These are phyloP conservation scores for Branchipolynoe longqiensis DNA, from an alignment of 2,888 invertebrate genomes.

Conservation along the genomic window DNA sequence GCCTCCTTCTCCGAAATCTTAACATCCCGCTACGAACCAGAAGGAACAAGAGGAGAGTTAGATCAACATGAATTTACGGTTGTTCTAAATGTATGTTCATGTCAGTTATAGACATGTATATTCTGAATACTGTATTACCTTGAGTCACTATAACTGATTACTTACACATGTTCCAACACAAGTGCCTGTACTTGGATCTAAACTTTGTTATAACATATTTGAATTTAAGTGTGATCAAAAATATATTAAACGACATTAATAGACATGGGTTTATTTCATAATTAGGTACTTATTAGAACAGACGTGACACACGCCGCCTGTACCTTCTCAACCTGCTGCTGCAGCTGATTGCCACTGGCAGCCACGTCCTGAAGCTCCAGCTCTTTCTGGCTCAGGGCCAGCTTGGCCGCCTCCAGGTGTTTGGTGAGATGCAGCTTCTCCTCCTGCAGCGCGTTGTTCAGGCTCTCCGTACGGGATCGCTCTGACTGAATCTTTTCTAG, in stretches of 20 bases:
- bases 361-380: background rate
- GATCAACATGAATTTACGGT: too few relatives aligned
- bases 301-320: too few relatives aligned
- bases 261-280: too few relatives aligned
- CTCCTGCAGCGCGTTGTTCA: slow-evolving; percentile 9
- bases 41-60: too few relatives aligned
- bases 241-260: too few relatives aligned
- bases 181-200: background rate
- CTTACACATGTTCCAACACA: background rate
- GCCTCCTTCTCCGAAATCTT: slow-evolving; percentile 50
- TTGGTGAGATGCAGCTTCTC: slow-evolving; percentile 22
- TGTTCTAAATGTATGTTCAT: too few relatives aligned
- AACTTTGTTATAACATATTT: background rate
- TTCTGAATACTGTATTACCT: too few relatives aligned
- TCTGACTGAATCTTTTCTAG: slow-evolving; percentile 43
- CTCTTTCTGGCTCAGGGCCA: slow-evolving; percentile 41
- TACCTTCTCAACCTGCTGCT: slow-evolving; percentile 58
- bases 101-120: too few relatives aligned
- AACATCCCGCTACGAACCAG: slow-evolving; percentile 47
- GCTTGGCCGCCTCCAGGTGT: slow-evolving; percentile 56
- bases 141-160: too few relatives aligned
- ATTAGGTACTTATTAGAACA: background rate
- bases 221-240: background rate
- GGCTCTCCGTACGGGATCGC: background rate
- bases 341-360: slow-evolving; percentile 22